These are phyloP conservation scores for Poecilia velifera DNA, from an alignment of 2,797 vertebrate species.

Conservation along the genomic window DNA sequence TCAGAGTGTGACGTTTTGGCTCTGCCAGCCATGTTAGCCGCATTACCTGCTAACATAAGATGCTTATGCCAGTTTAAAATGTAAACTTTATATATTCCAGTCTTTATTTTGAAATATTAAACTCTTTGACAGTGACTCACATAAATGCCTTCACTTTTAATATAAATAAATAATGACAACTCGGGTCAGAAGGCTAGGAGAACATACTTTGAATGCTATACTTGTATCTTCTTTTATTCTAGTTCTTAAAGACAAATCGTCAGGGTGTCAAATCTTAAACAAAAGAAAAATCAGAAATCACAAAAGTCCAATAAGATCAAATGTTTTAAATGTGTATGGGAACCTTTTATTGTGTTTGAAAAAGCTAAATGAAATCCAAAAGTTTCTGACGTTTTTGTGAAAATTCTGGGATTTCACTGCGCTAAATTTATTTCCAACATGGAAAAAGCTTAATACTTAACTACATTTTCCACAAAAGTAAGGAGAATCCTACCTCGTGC, in stretches of 20 bases:
- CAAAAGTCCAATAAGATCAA: background rate
- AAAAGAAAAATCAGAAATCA: background rate
- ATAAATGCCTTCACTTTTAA: background rate
- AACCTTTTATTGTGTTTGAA: background rate
- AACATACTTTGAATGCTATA: background rate
- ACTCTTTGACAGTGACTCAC: background rate
- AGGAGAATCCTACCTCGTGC: background rate
- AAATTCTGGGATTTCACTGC: background rate
- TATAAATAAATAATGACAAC: background rate
- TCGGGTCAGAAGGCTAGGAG: background rate
- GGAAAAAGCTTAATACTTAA: background rate
- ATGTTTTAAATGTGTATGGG: background rate
- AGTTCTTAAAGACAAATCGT: background rate
- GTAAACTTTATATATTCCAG: background rate
- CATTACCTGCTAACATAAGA: background rate
- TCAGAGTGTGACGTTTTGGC: background rate
- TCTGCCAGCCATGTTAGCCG: background rate
- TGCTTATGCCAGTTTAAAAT: background rate
- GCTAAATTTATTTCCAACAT: background rate
- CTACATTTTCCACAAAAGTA: background rate
- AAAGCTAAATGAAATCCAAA: background rate
- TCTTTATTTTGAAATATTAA: conserved; percentile 1
- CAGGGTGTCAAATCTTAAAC: background rate
- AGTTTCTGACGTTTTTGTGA: background rate
- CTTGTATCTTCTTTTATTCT: background rate